Base-by-base conservation (phyloP, 2,888 invertebrate genomes). In the Meta bourneti region DNA sequence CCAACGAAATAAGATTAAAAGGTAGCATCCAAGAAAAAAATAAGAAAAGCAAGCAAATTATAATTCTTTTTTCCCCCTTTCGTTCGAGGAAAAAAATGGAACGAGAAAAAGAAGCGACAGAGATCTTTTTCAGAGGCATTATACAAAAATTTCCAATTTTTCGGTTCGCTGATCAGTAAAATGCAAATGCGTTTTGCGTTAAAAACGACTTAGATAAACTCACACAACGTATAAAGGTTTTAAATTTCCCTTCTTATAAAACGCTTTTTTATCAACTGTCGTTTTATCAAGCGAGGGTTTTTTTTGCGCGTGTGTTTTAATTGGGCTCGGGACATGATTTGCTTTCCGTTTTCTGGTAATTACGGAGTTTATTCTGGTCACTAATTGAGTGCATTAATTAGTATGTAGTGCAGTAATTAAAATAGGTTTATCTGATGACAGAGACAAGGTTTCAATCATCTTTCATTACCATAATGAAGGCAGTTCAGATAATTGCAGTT, bases 71-170 rank as follows among this genome's bases (percentile, higher is more conserved):
- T 89, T 75, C 48, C 70, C 51, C 51, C 72, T 54, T 79, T 78
- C 49, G 61, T 34, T 52, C 20, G 19, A 8, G 71, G 5, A 9
- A 71, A 52, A 79, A 86, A 86, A 86, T 11, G 34, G 49, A 71
- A 13, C 0, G 19, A 78, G 52, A 74, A 80, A 69, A 85, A 78
- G 70, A 54, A 87, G 75, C 48, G 74, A 81, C 71, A 52, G 82
- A 81, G 80, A 83, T 86, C 86, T 81, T 86, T 86, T 86, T 82
- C 74, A 69, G 72, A 81, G 69, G 86, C 77, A 86, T 91, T 91
- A 86, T 87, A 87, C 90, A 91, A 91, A 91, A 91, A 86, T 91
- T 91, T 91, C 89, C 90, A 91, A 91, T 91, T 91, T 91, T 75
- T 72, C 77, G 86, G 90, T 78, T 71, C 90, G 82, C 75, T 91